Evolutionary conservation across 2,113 vertebrate genomes (phyloP), one percentile per base, ranked within the genome.

Genomic region (Nestor notabilis): DNA sequence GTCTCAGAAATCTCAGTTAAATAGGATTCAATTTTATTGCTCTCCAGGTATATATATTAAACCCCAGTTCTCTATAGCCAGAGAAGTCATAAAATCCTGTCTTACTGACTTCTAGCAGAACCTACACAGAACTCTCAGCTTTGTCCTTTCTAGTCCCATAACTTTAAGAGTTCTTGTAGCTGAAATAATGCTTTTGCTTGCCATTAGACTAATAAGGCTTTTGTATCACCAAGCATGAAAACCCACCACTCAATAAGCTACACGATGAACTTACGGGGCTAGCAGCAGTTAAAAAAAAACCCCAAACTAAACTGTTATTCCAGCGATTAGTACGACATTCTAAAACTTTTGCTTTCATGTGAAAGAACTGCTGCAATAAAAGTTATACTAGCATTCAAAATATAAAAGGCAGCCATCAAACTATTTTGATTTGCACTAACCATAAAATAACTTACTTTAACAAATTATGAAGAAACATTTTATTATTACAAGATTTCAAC

Each of bases 1-100:
- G 85, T 25, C 84, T 80, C 69, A 89, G 53, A 74, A 88, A 71
- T 52, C 65, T 64, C 35, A 23, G 35, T 47, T 85, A 68, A 94
- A 49, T 4, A 69, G 75, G 61, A 89, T 77, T 80, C 65, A 11
- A 76, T 72, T 81, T 92, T 65, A 44, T 37, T 27, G 9, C 68
- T 18, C 46, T 66, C 47, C 21, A 31, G 11, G 9, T 47, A 60
- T 4, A 4, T 3, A 17, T 6, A 5, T 52, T 71, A 65, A 89
- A 65, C 17, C 5, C 14, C 25, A 31, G 37, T 35, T 85, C 37
- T 66, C n/a, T 27, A 39, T 5, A 60, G 49, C 14, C 37, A 92
- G 13, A 44, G 14, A 68, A 46, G 4, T 44, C 28, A 79, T 9
- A 64, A 94, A 93, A 69, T 65, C 19, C 31, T 27, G 10, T 69